phyloP scores from a whole-genome alignment of 2,113 vertebrate species.

The Pogonocichla stellata region DNA sequence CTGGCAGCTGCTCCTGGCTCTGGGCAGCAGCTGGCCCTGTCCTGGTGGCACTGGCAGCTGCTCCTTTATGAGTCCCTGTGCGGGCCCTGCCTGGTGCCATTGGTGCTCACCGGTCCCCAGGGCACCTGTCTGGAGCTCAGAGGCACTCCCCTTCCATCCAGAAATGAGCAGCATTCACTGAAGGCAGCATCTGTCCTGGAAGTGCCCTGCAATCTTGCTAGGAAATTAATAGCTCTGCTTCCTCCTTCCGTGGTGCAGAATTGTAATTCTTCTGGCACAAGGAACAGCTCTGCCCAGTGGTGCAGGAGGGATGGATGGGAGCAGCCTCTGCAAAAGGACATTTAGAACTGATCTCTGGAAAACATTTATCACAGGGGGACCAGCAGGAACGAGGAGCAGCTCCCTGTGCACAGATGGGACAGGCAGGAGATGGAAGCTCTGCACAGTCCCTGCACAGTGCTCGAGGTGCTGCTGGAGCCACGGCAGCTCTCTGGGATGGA shows the following conservation, averaged over 20 bases:
- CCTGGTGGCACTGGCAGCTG: fast-evolving
- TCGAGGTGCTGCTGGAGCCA: neutral
- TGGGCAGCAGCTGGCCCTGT: neutral
- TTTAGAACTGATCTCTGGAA: neutral
- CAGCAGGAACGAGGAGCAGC: neutral
- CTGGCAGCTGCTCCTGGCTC: neutral
- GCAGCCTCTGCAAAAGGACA: neutral
- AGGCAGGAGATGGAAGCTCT: neutral
- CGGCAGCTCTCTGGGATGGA: neutral
- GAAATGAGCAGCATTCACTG: neutral
- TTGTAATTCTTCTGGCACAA: constrained; percentile 21
- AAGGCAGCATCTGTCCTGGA: neutral
- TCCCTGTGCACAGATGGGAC: neutral
- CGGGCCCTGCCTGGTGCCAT: neutral
- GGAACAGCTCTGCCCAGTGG: neutral
- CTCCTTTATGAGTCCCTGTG: fast-evolving
- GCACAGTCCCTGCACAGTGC: fast-evolving
- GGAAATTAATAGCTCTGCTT: constrained; percentile 44
- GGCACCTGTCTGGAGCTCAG: too few relatives aligned
- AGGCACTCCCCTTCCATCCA: neutral
- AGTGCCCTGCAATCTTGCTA: neutral
- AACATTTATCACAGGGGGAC: neutral
- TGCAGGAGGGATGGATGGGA: neutral
- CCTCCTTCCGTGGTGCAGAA: constrained; percentile 42
- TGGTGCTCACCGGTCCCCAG: neutral